phyloP scores from a whole-genome alignment of 2,797 vertebrate species.

The Acanthurus tractus region DNA sequence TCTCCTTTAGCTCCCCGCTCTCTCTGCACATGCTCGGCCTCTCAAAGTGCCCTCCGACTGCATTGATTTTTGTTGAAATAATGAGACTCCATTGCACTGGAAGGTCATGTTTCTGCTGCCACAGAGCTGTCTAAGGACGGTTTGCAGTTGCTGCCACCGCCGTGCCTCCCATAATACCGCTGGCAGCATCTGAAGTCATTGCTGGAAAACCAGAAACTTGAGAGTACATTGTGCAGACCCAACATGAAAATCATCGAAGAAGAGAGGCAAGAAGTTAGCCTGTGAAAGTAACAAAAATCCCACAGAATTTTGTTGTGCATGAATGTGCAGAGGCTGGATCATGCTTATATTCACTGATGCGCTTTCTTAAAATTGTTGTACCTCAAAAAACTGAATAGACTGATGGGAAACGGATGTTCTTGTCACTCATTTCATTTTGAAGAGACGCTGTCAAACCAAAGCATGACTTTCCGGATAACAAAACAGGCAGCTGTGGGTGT shows the following conservation, averaged over 20 bases:
- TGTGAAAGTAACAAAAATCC: background rate
- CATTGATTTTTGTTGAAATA: conserved; percentile 89
- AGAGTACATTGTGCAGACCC: conserved; percentile 6
- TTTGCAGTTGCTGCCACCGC: conserved; percentile 57
- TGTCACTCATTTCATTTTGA: background rate
- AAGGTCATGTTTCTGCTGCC: conserved; percentile 86
- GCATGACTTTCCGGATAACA: too few relatives aligned
- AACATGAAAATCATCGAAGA: conserved; percentile 18
- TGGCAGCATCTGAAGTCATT: conserved; percentile 38
- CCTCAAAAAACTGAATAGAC: background rate
- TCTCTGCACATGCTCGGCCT: conserved; percentile 24
- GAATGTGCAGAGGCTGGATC: too few relatives aligned
- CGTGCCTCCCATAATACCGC: conserved; percentile 35
- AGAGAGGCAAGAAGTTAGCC: background rate
- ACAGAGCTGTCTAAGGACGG: conserved; percentile 66
- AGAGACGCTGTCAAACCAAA: too few relatives aligned
- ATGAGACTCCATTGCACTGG: conserved; percentile 79
- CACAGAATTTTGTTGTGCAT: background rate
- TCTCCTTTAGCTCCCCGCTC: too few relatives aligned
- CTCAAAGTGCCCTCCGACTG: conserved; percentile 84
- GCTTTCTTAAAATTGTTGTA: background rate
- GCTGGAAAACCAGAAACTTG: conserved; percentile 45
- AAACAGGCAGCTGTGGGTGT: too few relatives aligned
- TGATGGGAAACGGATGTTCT: background rate
- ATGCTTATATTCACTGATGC: conserved; percentile 1